Percentiles rank a stretch among this genome's conserved stretches.
Evolutionary conservation across 2,888 invertebrate genomes (phyloP).

Genomic region (Lasioglossum villosulum): DNA sequence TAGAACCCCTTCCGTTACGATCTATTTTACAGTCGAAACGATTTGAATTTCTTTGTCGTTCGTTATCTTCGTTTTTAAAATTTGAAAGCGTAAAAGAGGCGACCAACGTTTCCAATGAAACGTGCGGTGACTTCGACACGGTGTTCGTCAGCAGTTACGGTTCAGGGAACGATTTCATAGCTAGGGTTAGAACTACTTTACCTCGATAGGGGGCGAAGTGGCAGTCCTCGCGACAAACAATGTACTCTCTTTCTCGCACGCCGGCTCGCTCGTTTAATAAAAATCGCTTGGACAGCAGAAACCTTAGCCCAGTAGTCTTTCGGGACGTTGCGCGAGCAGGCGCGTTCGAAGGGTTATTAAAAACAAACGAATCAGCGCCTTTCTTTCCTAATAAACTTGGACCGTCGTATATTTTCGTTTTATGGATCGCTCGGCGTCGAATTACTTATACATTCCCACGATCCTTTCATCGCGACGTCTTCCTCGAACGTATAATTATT

Average conservation of each 20-base stretch:
- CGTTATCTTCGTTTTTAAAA: too few relatives aligned
- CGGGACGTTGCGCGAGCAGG: background rate
- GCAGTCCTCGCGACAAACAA: constrained; percentile 49
- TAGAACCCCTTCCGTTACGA: too few relatives aligned
- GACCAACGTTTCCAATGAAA: background rate
- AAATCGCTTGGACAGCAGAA: constrained; percentile 56
- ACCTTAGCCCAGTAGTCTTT: constrained; percentile 26
- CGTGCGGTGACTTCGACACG: background rate
- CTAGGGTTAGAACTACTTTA: constrained; percentile 15
- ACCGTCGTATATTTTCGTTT: background rate
- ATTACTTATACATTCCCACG: background rate
- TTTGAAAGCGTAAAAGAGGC: background rate
- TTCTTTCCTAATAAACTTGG: background rate
- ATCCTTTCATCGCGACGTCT: background rate
- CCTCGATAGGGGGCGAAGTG: constrained; percentile 38
- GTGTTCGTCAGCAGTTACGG: constrained; percentile 12
- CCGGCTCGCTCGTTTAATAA: constrained; percentile 45
- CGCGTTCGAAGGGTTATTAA: constrained; percentile 4
- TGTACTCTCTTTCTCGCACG: constrained; percentile 28
- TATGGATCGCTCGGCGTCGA: background rate
- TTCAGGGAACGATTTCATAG: background rate
- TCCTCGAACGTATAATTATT: too few relatives aligned
- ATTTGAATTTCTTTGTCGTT: too few relatives aligned
- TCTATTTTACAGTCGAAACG: too few relatives aligned
- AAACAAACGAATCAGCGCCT: constrained; percentile 3